Evolutionary conservation across 2,113 vertebrate genomes (phyloP).

Genomic region (Zapornia atra): DNA sequence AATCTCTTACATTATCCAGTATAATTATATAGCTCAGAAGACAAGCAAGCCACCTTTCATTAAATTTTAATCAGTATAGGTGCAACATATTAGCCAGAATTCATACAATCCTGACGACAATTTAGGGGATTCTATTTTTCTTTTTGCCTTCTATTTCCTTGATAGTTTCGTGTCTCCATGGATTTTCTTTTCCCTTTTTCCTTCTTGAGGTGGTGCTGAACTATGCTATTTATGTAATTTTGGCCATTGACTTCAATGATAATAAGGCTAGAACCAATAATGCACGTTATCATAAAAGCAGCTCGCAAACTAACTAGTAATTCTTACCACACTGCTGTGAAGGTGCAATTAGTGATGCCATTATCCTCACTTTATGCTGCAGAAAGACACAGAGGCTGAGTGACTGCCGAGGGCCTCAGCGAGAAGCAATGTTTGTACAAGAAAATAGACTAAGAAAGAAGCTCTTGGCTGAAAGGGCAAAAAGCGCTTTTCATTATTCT

Average conservation of each 20-base stretch:
- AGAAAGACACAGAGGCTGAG: neutral
- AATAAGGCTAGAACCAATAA: neutral
- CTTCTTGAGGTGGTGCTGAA: neutral
- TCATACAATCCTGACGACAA: neutral
- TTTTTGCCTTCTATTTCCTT: neutral
- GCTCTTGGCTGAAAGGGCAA: neutral
- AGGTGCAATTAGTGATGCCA: neutral
- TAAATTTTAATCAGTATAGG: neutral
- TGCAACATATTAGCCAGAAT: neutral
- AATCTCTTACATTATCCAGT: neutral
- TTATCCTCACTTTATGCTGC: neutral
- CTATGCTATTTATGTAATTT: neutral
- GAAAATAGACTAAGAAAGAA: slow-evolving; percentile 19
- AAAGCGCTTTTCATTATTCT: neutral
- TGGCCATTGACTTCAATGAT: neutral
- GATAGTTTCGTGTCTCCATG: neutral
- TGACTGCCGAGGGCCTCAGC: neutral
- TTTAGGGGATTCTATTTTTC: neutral
- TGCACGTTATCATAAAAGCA: neutral
- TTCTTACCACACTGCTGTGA: neutral
- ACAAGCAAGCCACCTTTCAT: neutral
- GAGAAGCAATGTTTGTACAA: neutral
- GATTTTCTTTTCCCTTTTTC: neutral
- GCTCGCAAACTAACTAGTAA: neutral
- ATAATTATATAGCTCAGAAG: neutral